A percentile compares a stretch with the other conserved stretches of the same genome.
Evolutionary conservation across 2,888 invertebrate genomes (phyloP).

Genomic region (Melipona beecheii): DNA sequence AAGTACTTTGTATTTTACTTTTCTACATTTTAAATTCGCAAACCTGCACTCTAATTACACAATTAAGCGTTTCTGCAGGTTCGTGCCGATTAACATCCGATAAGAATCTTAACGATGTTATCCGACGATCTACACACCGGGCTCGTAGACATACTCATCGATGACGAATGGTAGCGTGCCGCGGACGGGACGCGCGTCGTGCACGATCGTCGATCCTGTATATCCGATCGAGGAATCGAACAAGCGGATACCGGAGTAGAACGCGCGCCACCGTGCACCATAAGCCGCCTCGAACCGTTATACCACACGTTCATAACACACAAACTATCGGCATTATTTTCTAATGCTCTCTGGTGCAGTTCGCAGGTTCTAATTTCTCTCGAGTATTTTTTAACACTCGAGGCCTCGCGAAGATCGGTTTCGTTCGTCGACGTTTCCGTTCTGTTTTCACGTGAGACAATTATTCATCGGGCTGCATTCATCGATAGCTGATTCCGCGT

Average conservation of each 20-base stretch:
- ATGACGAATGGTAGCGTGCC: not conserved
- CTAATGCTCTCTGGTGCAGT: conserved; percentile 32
- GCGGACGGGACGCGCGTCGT: not conserved
- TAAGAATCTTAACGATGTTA: conserved; percentile 11
- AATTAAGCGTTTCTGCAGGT: not conserved
- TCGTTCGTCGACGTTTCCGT: conserved; percentile 33
- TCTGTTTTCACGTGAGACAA: conserved; percentile 24
- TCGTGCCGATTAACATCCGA: not conserved
- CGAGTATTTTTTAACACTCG: not conserved
- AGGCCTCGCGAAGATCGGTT: conserved; percentile 31
- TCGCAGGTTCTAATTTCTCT: conserved; percentile 41
- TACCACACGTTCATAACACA: conserved; percentile 53
- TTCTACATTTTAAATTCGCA: not conserved
- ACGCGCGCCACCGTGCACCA: conserved; percentile 50
- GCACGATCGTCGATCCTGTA: conserved; percentile 20
- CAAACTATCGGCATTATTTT: conserved; percentile 57
- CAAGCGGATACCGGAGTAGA: conserved; percentile 53
- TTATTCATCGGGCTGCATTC: not conserved
- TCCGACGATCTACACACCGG: not conserved
- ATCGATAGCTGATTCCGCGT: not conserved
- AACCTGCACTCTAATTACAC: no score
- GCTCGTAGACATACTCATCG: not conserved
- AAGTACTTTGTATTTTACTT: not conserved
- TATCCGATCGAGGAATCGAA: conserved; percentile 51
- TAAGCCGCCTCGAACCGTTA: conserved; percentile 61